Conservation (phyloP, 1,140 invertebrate species). For the Papilio polytes region DNA sequence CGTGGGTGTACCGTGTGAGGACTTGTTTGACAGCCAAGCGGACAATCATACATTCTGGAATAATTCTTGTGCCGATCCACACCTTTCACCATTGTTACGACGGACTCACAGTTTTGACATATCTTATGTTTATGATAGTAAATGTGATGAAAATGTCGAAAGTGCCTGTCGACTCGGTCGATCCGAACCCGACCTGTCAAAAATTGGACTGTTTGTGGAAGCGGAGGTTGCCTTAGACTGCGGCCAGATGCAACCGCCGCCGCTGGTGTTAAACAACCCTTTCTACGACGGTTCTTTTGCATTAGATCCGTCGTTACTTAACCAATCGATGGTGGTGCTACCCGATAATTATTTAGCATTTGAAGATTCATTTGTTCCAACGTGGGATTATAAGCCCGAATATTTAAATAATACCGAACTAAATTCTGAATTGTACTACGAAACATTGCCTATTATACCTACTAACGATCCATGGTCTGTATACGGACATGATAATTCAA, state of each 20-base stretch:
- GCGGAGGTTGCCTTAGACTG: constrained; percentile 66
- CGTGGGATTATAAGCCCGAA: constrained; percentile 75
- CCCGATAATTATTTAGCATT: constrained; percentile 81
- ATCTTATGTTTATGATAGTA: constrained; percentile 64
- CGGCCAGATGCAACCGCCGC: constrained; percentile 59
- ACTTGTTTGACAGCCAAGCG: constrained; percentile 54
- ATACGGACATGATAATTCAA: constrained; percentile 62
- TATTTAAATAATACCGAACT: constrained; percentile 58
- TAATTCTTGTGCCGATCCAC: constrained; percentile 48
- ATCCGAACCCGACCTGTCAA: constrained; percentile 79
- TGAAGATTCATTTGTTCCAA: constrained; percentile 79
- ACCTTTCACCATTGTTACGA: constrained; percentile 57
- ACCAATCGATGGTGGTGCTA: constrained; percentile 65
- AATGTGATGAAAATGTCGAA: constrained; percentile 54
- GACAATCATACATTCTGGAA: constrained; percentile 52
- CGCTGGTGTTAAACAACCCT: constrained; percentile 81
- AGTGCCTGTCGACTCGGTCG: constrained; percentile 55
- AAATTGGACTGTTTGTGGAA: constrained; percentile 72
- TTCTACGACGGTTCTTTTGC: constrained; percentile 80
- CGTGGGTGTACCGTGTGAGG: constrained; percentile 72
- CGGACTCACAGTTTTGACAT: constrained; percentile 78
- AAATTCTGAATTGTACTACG: constrained; percentile 72
- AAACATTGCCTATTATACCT: constrained; percentile 70
- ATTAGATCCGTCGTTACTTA: constrained; percentile 61
- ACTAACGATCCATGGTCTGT: constrained; percentile 77